Conservation (phyloP, 2,113 vertebrate genomes). For the Nicator chloris region DNA sequence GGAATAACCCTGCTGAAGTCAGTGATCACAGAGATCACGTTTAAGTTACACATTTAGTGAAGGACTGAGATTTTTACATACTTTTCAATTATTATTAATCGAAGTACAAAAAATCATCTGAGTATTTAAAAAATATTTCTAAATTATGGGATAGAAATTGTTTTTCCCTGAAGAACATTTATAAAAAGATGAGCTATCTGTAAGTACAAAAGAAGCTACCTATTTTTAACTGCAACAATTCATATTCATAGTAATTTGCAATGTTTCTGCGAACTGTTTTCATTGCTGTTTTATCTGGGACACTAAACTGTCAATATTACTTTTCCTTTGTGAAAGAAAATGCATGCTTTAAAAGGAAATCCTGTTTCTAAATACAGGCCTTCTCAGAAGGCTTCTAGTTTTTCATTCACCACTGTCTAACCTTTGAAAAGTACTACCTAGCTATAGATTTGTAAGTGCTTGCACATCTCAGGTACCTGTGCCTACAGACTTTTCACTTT, state of each 20-base stretch:
- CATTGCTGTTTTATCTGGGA: not conserved
- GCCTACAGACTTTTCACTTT: not conserved
- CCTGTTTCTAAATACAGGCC: not conserved
- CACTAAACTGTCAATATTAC: not conserved
- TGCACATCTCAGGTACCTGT: not conserved
- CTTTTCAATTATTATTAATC: not conserved
- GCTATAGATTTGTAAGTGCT: not conserved
- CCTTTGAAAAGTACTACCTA: not conserved
- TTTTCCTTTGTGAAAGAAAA: not conserved
- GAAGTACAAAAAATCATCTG: not conserved
- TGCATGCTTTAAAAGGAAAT: not conserved
- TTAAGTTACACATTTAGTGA: not conserved
- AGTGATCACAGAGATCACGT: not conserved
- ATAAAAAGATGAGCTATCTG: not conserved
- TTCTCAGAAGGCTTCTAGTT: not conserved
- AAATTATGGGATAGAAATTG: not conserved
- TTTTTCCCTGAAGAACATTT: not conserved
- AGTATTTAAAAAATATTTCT: not conserved
- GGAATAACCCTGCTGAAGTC: not conserved
- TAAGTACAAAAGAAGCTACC: not conserved
- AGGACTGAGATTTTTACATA: not conserved
- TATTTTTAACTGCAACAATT: not conserved
- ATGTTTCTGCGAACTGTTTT: not conserved
- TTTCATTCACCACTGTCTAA: not conserved
- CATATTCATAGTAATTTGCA: not conserved